A percentile compares a stretch with the other conserved stretches of the same genome.
Evolutionary conservation across 2,113 vertebrate species (phyloP).

Genomic region (Phyllostomus discolor): DNA sequence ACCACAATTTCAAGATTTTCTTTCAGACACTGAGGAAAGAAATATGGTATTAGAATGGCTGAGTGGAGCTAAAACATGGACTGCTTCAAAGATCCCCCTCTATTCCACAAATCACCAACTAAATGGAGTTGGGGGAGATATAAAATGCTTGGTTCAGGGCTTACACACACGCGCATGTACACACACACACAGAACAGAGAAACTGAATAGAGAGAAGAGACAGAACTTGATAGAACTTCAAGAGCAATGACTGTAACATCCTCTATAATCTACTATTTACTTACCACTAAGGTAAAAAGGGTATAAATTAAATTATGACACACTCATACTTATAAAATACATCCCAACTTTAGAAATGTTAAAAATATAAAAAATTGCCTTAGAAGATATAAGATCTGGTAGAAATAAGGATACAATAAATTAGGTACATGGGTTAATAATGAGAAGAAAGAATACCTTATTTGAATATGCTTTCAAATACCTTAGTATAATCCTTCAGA

Average conservation of each 20-base stretch:
- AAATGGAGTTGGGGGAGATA: background rate
- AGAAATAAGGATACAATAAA: background rate
- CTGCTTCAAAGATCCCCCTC: background rate
- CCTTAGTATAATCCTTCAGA: background rate
- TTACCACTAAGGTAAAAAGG: background rate
- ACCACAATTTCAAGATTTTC: background rate
- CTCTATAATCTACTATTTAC: background rate
- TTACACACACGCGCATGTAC: background rate
- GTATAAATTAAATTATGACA: background rate
- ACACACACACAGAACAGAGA: background rate
- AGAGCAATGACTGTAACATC: background rate
- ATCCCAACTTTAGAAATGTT: background rate
- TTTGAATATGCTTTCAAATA: background rate
- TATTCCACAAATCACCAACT: background rate
- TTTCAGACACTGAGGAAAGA: background rate
- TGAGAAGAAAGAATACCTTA: background rate
- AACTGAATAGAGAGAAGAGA: background rate
- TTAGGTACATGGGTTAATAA: background rate
- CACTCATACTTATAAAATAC: background rate
- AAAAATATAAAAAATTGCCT: background rate
- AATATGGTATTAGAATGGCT: background rate
- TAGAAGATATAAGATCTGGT: background rate
- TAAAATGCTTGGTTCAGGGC: background rate
- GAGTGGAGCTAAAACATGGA: background rate
- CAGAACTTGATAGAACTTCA: background rate